Percentiles rank a stretch among this genome's conserved stretches.
These are phyloP conservation scores for Thripadectes ignobilis DNA, from an alignment of 2,797 vertebrate genomes.

Conservation along the genomic window DNA sequence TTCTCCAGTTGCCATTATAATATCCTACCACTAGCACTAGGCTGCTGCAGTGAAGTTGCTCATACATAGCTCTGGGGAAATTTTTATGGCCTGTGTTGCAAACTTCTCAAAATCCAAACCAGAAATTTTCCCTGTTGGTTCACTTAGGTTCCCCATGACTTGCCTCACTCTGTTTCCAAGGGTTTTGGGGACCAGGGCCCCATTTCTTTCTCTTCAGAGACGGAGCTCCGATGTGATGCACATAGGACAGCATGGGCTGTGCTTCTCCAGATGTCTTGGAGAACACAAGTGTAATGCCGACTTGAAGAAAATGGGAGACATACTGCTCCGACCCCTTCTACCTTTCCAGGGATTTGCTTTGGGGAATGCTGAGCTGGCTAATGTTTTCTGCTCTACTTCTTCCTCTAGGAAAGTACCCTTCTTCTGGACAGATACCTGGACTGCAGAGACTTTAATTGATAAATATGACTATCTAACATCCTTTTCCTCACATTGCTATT, in stretches of 20 bases:
- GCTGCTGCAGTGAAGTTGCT: not conserved
- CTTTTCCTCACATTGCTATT: not conserved
- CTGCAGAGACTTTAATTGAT: not conserved
- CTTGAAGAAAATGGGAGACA: not conserved
- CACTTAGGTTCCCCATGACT: not conserved
- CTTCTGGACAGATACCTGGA: not conserved
- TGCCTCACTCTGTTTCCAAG: not conserved
- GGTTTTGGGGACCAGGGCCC: not conserved
- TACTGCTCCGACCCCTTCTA: not conserved
- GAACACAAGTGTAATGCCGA: not conserved
- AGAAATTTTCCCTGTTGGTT: not conserved
- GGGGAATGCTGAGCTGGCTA: not conserved
- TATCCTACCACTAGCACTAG: not conserved
- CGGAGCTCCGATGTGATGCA: not conserved
- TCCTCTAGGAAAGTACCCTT: not conserved
- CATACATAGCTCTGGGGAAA: conserved; percentile 22
- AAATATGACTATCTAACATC: not conserved
- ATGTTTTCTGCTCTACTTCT: not conserved
- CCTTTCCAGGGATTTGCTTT: not conserved
- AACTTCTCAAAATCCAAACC: conserved; percentile 50
- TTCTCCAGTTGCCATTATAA: not conserved
- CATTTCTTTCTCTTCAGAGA: not conserved
- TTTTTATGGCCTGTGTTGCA: conserved; percentile 49
- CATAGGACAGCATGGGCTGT: not conserved
- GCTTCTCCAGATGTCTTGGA: not conserved